Evolutionary conservation across 1,140 invertebrate species (phyloP), one percentile per base, ranked within the genome.

Genomic region (Philaenus spumarius): DNA sequence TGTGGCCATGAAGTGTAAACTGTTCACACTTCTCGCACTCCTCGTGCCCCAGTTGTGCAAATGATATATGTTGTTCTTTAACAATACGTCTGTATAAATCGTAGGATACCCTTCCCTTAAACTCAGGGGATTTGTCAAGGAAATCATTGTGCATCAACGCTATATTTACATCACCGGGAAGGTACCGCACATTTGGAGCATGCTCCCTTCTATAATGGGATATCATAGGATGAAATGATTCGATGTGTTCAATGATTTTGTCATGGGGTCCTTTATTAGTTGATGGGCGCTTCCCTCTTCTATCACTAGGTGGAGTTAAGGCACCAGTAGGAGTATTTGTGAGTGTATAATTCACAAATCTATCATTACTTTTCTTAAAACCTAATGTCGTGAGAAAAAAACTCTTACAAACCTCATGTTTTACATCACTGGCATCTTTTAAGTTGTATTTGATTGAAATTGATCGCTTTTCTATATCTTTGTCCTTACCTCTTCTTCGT

Each of bases 251-350:
- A 17, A 45, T 17, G 19, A 45, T 45, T 45, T 45, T 17, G 7
- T 45, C 42, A 45, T 7, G 7, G 42, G 42, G 42, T 45, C 42
- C 42, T 45, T 45, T 45, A 17, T 45, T 45, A 12, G 6, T 17
- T 45, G 42, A 7, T 45, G 42, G 42, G 12, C 6, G 15, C 19
- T 45, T 9, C 6, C 42, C 42, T 45, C 42, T 45, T 19, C 15
- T 45, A 45, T 45, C 42, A 45, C 42, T 45, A 45, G 42, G 42
- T 9, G 42, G 42, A 45, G 42, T 45, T 45, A 45, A 45, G 19
- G 42, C 15, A 9, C 42, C 42, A 15, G 7, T 45, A 45, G 42
- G 15, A 45, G 15, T 45, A 9, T 45, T 45, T 45, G 42, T 45
- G 7, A 45, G 42, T 7, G 42, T 45, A 17, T 9, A 45, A 17